Evolutionary conservation across 2,113 vertebrate genomes (phyloP).

Genomic region (Labeo rohita): DNA sequence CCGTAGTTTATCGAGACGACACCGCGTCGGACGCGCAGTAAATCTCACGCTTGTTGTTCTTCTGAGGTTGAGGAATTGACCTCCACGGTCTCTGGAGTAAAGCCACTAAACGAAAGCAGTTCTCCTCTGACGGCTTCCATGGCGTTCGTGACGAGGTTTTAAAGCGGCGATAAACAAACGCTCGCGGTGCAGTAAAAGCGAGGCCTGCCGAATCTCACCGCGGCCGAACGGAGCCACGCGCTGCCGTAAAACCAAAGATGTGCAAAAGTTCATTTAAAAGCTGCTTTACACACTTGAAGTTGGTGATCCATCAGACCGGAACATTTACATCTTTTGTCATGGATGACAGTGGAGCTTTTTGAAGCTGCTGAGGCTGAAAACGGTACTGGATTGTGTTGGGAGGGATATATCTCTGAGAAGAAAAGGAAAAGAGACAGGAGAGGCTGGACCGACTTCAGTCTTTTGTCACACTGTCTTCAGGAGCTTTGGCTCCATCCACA

Average conservation of each 20-base stretch:
- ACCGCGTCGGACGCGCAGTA: neutral
- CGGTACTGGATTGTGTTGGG: neutral
- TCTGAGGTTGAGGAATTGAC: slow-evolving; percentile 9
- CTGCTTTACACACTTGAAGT: neutral
- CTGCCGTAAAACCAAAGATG: no score
- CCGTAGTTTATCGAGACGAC: neutral
- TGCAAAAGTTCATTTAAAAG: neutral
- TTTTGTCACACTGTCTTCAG: neutral
- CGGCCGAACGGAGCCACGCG: no score
- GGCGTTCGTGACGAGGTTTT: neutral
- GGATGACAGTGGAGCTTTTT: neutral
- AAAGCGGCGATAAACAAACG: neutral
- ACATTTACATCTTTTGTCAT: neutral
- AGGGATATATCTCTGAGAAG: neutral
- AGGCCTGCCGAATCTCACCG: no score
- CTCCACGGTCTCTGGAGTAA: neutral
- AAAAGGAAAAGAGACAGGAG: neutral
- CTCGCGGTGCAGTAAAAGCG: neutral
- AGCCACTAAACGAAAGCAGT: slow-evolving; percentile 18
- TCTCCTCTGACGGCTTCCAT: neutral
- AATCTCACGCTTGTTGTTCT: neutral
- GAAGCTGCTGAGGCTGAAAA: neutral
- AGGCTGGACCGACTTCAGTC: no score
- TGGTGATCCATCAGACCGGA: neutral
- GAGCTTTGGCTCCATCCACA: no score